phyloP scores from a whole-genome alignment of 2,888 invertebrate genomes.

The Zaprionus obscuricornis region DNA sequence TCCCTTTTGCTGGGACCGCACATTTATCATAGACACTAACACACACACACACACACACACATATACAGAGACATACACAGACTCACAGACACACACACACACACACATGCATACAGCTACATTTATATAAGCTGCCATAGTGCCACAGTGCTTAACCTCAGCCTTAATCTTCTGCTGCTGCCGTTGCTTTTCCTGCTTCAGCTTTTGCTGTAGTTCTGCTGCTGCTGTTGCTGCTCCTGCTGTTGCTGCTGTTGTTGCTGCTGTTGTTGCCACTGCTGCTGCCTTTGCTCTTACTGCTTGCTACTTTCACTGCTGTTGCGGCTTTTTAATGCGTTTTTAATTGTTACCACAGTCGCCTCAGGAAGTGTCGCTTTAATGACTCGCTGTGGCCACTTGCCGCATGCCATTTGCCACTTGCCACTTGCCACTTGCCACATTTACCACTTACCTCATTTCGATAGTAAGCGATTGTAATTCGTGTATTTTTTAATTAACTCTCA shows the following conservation, averaged over 20 bases:
- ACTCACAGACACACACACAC: slow-evolving; percentile 45
- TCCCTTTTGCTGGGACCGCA: slow-evolving; percentile 54
- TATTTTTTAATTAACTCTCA: slow-evolving; percentile 57
- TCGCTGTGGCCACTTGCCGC: slow-evolving; percentile 11
- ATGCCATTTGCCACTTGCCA: neutral
- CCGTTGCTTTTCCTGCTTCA: neutral
- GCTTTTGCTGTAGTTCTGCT: slow-evolving; percentile 3
- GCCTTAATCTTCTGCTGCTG: neutral
- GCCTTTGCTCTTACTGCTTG: slow-evolving; percentile 12
- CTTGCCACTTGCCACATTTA: neutral
- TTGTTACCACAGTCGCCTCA: slow-evolving; percentile 51
- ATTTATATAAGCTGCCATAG: too few relatives aligned
- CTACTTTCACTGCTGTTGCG: slow-evolving; percentile 25
- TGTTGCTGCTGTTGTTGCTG: neutral
- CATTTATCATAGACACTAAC: slow-evolving; percentile 63
- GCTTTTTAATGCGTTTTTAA: slow-evolving; percentile 72
- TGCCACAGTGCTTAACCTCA: slow-evolving; percentile 5
- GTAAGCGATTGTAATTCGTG: slow-evolving; percentile 28
- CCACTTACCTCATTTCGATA: slow-evolving; percentile 5
- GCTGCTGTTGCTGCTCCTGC: too few relatives aligned
- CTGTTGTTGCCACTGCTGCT: neutral
- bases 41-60: slow-evolving; percentile 10
- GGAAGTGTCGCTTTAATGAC: slow-evolving; percentile 61
- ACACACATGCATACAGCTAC: slow-evolving; percentile 10
- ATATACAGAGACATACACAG: too few relatives aligned